These are phyloP conservation scores for Drosophila melanosoma DNA, from an alignment of 2,888 invertebrate species.

Conservation along the genomic window DNA sequence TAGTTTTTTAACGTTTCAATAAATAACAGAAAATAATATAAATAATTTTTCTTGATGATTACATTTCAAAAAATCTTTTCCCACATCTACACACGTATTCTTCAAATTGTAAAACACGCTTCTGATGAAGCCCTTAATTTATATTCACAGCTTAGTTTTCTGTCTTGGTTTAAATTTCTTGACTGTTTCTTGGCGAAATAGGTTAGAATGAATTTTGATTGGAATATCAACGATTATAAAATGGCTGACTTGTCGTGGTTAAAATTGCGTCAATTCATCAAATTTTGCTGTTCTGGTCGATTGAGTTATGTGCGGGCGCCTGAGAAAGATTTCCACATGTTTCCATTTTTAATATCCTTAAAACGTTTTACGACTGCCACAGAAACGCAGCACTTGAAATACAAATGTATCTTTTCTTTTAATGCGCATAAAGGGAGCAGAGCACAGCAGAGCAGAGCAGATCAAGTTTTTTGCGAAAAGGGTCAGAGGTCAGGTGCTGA, in stretches of 20 bases:
- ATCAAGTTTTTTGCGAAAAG: slow-evolving; percentile 4
- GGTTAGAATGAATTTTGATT: not conserved
- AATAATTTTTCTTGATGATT: too few relatives aligned
- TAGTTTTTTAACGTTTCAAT: too few relatives aligned
- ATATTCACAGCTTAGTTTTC: not conserved
- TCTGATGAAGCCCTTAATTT: too few relatives aligned
- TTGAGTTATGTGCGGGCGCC: slow-evolving; percentile 11
- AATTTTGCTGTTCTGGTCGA: slow-evolving; percentile 43
- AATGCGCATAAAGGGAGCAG: slow-evolving; percentile 62
- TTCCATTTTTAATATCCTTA: slow-evolving; percentile 68
- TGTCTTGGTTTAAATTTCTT: not conserved
- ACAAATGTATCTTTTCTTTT: slow-evolving; percentile 63
- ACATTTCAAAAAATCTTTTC: not conserved
- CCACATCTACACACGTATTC: not conserved
- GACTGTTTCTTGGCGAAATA: not conserved
- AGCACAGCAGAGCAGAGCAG: not conserved
- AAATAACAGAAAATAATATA: too few relatives aligned
- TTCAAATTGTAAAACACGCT: not conserved
- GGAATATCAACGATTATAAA: slow-evolving; percentile 30
- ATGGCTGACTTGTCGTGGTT: slow-evolving; percentile 51
- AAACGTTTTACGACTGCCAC: slow-evolving; percentile 68
- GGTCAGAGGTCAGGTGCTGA: slow-evolving; percentile 29
- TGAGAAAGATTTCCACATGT: slow-evolving; percentile 41
- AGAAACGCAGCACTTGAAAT: slow-evolving; percentile 59
- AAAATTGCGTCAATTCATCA: slow-evolving; percentile 67